phyloP scores from a whole-genome alignment of 1,140 invertebrate genomes.

The Drosophila ambigua region DNA sequence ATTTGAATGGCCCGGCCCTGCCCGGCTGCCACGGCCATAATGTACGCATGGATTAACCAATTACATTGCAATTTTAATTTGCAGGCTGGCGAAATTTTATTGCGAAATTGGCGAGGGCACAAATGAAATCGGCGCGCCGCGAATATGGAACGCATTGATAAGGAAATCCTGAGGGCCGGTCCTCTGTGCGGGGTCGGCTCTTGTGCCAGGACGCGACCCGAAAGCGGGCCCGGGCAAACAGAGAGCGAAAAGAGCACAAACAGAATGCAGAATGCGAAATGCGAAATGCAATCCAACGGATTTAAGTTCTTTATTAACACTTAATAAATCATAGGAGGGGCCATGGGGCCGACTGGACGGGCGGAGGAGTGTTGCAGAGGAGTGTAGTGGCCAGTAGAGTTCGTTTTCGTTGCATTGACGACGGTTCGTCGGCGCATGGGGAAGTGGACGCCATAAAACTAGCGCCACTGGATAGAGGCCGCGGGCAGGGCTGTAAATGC shows the following conservation, averaged over 20 bases:
- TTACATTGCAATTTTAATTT: slow-evolving; percentile 84
- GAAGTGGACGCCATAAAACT: slow-evolving; percentile 77
- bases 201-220: slow-evolving; percentile 21
- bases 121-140: slow-evolving; percentile 70
- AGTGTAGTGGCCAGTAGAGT: not conserved
- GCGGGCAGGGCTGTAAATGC: slow-evolving; percentile 55
- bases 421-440: slow-evolving; percentile 26
- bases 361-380: not conserved
- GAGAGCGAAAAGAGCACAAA: slow-evolving; percentile 22
- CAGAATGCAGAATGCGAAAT: slow-evolving; percentile 52
- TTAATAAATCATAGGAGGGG: slow-evolving; percentile 78
- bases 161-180: slow-evolving; percentile 67
- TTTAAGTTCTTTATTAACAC: slow-evolving; percentile 84
- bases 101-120: slow-evolving; percentile 73
- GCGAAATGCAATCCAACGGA: slow-evolving; percentile 78
- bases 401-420: slow-evolving; percentile 36
- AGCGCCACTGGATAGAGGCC: slow-evolving; percentile 43
- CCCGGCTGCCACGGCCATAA: slow-evolving; percentile 63
- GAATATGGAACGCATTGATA: slow-evolving; percentile 82
- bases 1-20: slow-evolving; percentile 36
- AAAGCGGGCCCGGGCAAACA: slow-evolving; percentile 26
- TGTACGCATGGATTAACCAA: slow-evolving; percentile 83
- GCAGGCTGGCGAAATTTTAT: slow-evolving; percentile 82
- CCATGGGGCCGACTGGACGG: not conserved
- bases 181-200: slow-evolving; percentile 2